Base-by-base conservation (phyloP, 2,888 invertebrate genomes). In the Lamproptera curius region DNA sequence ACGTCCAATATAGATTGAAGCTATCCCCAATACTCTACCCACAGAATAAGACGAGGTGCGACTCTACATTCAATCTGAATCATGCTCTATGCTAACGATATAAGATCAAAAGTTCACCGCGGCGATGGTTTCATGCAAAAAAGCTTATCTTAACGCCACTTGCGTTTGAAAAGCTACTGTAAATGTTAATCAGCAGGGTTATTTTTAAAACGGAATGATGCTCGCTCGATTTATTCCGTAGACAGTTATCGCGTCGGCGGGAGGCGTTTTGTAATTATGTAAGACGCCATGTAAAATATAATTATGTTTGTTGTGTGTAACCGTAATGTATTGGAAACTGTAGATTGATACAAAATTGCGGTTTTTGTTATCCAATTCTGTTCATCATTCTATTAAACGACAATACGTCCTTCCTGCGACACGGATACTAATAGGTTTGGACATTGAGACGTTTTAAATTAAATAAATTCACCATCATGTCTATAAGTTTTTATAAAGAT, bases 91-190 rank as follows among this genome's bases (percentile, higher is more conserved):
- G n/a, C n/a, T n/a, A n/a, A n/a, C n/a, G n/a, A n/a, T 33, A 48
- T 48, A 48, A 48, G 39, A 48, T 43, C 39, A 39, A 48, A 43
- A 38, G 16, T 34, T 26, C 13, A 10, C 14, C 16, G 36, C 13
- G 2, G 41, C 16, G 42, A 16, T 39, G 17, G 9, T 16, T 17
- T 11, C 15, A 20, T 31, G n/a, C 11, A 34, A 16, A 48, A 42
- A 26, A 34, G 47, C 33, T 38, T 45, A 41, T 45, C 45, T 17
- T 36, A 41, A 31, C 31, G 10, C 26, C 10, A 26, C 23, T 8
- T 33, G 44, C 40, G 13, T 50, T 50, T 11, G 16, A 50, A 50
- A 40, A 15, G 40, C 44, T 50, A 50, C 45, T 37, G 35, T 50
- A 40, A 33, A 16, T 40, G 8, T 36, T 40, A 33, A 36, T 10